phyloP scores from a whole-genome alignment of 1,140 invertebrate genomes.

The Megathymus violae region DNA sequence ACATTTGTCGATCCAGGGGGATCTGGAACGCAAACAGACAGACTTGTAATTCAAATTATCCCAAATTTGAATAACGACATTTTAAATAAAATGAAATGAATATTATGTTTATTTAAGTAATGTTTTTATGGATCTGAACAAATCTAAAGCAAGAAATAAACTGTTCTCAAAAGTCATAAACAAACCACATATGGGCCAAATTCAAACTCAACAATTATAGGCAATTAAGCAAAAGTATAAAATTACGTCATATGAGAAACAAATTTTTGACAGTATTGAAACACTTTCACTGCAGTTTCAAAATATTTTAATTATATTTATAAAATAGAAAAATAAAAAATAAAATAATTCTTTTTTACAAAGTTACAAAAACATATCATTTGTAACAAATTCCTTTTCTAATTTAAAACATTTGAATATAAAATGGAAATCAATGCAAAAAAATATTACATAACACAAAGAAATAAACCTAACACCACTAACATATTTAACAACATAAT shows the following conservation, averaged over 20 bases:
- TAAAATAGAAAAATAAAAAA: slow-evolving; percentile 18
- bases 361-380: slow-evolving; percentile 9
- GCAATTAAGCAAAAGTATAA: not conserved
- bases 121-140: not conserved
- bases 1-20: slow-evolving; percentile 86
- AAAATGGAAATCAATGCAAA: not conserved
- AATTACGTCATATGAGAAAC: slow-evolving; percentile 1
- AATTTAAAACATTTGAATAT: slow-evolving; percentile 6
- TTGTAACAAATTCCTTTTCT: slow-evolving; percentile 3
- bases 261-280: slow-evolving; percentile 26
- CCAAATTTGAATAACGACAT: too few relatives aligned
- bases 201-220: not conserved
- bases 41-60: slow-evolving; percentile 33
- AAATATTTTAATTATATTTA: slow-evolving; percentile 26
- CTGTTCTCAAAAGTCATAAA: not conserved
- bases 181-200: not conserved
- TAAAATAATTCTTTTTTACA: slow-evolving; percentile 14
- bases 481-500: not conserved
- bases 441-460: not conserved
- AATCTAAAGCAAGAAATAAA: not conserved
- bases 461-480: not conserved
- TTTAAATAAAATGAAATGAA: too few relatives aligned
- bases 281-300: slow-evolving; percentile 26
- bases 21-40: slow-evolving; percentile 67
- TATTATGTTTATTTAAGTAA: not conserved